Evolutionary conservation across 2,797 vertebrate species (phyloP), one percentile per base, ranked within the genome.

Genomic region (Tenualosa ilisha): DNA sequence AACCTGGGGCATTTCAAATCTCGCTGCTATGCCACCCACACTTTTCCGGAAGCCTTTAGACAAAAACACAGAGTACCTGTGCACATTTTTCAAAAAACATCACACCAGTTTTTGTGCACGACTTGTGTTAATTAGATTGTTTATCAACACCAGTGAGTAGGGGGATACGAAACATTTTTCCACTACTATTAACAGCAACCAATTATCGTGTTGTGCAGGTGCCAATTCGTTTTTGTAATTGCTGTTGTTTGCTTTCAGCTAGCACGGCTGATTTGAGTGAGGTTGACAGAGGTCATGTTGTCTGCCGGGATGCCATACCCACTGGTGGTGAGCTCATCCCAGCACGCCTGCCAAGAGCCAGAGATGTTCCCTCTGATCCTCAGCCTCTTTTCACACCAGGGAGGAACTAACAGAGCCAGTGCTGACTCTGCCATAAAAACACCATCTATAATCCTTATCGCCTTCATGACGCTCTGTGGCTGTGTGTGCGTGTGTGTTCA

Each of bases 281-380:
- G 72, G 72, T 81, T 86, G 24, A 85, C 85, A 59, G 85, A 24
- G 65, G n/a, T 81, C 82, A 83, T 72, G 49, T 54, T 79, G 68
- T 81, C 82, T 87, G 56, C 82, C 83, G 84, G 82, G 56, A 24
- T 31, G 37, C 84, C 26, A 12, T 72, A 15, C 84, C 31, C 84
- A 83, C 82, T 84, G 65, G 84, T 82, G 56, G 75, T 87, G 86
- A 86, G 87, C 84, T 91, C 85, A 89, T 86, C 83, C 49, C 4
- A 81, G 59, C 82, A 20, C 81, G 7, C 51, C 59, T 87, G 85
- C 90, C 86, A 86, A 91, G 83, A 87, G 81, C 82, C 82, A 83
- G 75, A 63, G 83, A 85, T 86, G 86, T 88, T 86, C 63, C 84
- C 86, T 61, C 82, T 82, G 86, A 83, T 85, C 68, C 85, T 82